Evolutionary conservation across 2,797 vertebrate species (phyloP), one percentile per base, ranked within the genome.

Genomic region (Pampus argenteus): DNA sequence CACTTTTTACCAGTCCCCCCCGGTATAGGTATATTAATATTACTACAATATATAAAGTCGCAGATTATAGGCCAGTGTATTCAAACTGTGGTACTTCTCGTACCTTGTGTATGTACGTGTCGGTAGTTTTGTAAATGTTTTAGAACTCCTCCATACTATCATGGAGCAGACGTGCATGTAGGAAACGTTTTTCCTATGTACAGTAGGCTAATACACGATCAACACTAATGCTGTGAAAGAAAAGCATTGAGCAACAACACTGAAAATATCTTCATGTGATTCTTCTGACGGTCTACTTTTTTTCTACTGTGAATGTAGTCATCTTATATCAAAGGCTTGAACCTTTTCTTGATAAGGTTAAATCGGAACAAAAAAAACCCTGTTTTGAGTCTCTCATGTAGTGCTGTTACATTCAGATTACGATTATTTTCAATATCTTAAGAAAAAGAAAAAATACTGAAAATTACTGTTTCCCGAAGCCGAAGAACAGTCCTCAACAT

Each of bases 131-230:
- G 74, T 85, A 67, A 67, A 83, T 82, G 83, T 87, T 85, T 78
- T 85, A 89, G 81, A 85, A 92, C 81, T 65, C 87, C 83, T 88
- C 87, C 88, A 71, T 90, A 59, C 25, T 58, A 44, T 86, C 84
- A 54, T 88, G 89, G 90, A 90, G 81, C 67, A 88, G 88, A 86
- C 18, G 31, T 78, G 76, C 85, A 86, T 66, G 82, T 83, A 67
- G 89, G 83, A 87, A 85, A 79, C 71, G 48, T 79, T 83, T 79
- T 83, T 85, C 84, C 82, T 67, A 26, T 77, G 62, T 66, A 69
- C 29, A 76, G 77, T 67, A 78, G 57, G 45, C 44, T 71, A 70
- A 67, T 36, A 64, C 29, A 78, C 69, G 34, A 75, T 71, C 76
- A 73, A 70, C n/a, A 42, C 66, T 60, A 48, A 79, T 40, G 79